Conservation (phyloP, 2,797 vertebrate species). For the Rousettus madagascariensis region DNA sequence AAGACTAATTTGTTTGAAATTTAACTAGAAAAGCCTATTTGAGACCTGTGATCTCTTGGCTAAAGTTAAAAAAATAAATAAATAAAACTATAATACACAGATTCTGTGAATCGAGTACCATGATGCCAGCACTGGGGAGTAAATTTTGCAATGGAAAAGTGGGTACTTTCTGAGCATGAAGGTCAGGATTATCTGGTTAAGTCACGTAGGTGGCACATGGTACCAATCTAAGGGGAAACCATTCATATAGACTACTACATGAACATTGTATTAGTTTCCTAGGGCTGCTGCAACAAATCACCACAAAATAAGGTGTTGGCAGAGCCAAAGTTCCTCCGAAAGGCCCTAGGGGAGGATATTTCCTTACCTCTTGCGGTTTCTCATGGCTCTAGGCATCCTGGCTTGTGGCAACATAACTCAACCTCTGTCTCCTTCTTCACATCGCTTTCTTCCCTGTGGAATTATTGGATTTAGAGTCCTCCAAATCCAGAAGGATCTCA, state of each 20-base stretch:
- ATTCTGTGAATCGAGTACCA: not conserved
- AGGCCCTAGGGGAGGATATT: not conserved
- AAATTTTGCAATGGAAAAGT: not conserved
- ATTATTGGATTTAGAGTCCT: not conserved
- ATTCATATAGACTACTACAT: not conserved
- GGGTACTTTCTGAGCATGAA: not conserved
- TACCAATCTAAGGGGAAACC: not conserved
- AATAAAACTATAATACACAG: not conserved
- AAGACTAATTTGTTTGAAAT: not conserved
- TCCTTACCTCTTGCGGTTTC: not conserved
- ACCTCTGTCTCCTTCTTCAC: not conserved
- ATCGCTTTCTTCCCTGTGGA: accelerated
- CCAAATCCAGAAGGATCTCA: not conserved
- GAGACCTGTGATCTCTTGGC: not conserved
- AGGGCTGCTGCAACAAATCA: not conserved
- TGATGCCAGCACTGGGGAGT: not conserved
- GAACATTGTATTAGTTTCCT: not conserved
- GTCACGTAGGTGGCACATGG: not conserved
- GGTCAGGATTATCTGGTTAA: not conserved
- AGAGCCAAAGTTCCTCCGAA: not conserved
- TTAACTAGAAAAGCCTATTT: not conserved
- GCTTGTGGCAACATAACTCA: not conserved
- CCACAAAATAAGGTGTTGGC: not conserved
- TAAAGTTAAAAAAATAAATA: conserved; percentile 25
- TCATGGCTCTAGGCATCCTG: not conserved